These are phyloP conservation scores for Hemicordylus capensis DNA, from an alignment of 2,113 vertebrate species.

Conservation along the genomic window DNA sequence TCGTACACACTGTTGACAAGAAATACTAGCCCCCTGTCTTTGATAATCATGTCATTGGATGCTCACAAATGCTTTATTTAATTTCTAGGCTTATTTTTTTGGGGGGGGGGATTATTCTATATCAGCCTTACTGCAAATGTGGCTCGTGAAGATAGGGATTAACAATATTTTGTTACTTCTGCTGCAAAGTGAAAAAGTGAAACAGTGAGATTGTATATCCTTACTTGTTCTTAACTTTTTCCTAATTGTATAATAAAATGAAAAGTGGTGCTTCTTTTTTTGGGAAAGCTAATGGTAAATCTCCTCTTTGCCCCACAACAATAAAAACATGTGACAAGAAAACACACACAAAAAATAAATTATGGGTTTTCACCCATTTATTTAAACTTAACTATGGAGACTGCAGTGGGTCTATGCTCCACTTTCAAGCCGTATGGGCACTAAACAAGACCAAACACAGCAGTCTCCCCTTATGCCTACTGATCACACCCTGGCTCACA, in stretches of 20 bases:
- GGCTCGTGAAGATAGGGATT: not conserved
- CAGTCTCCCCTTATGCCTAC: too few relatives aligned
- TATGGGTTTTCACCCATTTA: too few relatives aligned
- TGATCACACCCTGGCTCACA: too few relatives aligned
- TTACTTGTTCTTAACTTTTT: not conserved
- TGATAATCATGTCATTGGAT: not conserved
- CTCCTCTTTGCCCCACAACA: not conserved
- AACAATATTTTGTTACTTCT: not conserved
- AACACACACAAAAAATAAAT: too few relatives aligned
- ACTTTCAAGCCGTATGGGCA: too few relatives aligned
- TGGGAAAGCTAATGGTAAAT: not conserved
- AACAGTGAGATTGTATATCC: not conserved
- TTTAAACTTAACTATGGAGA: too few relatives aligned
- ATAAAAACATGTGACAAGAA: too few relatives aligned
- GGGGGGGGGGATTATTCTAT: not conserved
- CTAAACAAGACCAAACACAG: too few relatives aligned
- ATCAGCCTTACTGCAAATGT: not conserved
- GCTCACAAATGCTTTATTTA: not conserved
- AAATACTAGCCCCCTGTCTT: not conserved
- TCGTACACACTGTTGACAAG: not conserved
- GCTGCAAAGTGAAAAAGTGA: not conserved
- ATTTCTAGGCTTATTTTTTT: not conserved
- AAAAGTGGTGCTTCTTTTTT: not conserved
- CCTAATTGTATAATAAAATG: not conserved
- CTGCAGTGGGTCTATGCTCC: too few relatives aligned